Percentiles rank a stretch among this genome's conserved stretches.
phyloP scores from a whole-genome alignment of 2,888 invertebrate genomes.

The Drosophila rubida region DNA sequence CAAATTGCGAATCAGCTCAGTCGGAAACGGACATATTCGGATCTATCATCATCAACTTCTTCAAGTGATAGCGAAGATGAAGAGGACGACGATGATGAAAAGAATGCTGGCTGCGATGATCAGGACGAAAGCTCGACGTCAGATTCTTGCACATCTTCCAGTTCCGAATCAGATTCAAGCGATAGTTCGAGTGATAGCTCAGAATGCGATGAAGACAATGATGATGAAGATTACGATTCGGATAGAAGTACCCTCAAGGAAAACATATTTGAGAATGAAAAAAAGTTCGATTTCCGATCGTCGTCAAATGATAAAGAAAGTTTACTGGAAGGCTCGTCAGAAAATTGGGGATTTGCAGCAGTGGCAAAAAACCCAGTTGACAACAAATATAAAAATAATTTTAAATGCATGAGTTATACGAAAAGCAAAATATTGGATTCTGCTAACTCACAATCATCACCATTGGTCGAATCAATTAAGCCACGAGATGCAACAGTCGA shows the following conservation, averaged over 20 bases:
- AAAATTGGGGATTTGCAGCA: slow-evolving; percentile 87
- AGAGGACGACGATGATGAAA: slow-evolving; percentile 81
- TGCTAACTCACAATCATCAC: slow-evolving; percentile 24
- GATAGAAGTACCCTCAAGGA: slow-evolving; percentile 80
- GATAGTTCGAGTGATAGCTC: slow-evolving; percentile 84
- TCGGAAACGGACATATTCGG: slow-evolving; percentile 80
- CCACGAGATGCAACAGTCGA: slow-evolving; percentile 18
- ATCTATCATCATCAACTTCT: slow-evolving; percentile 83
- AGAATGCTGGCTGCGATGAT: slow-evolving; percentile 74
- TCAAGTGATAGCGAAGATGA: slow-evolving; percentile 84
- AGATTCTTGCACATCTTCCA: slow-evolving; percentile 83
- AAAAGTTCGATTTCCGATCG: slow-evolving; percentile 61
- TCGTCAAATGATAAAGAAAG: slow-evolving; percentile 49
- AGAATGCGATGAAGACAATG: slow-evolving; percentile 83
- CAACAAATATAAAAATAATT: slow-evolving; percentile 68
- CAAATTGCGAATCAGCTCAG: slow-evolving; percentile 53
- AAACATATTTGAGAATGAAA: slow-evolving; percentile 73
- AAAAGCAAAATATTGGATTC: slow-evolving; percentile 30
- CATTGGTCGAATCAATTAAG: slow-evolving; percentile 32
- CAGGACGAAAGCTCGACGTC: slow-evolving; percentile 82
- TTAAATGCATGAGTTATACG: slow-evolving; percentile 57
- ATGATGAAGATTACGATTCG: slow-evolving; percentile 79
- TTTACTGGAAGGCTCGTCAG: slow-evolving; percentile 69
- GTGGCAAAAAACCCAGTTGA: slow-evolving; percentile 86
- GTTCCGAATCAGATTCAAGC: slow-evolving; percentile 83